Conservation (phyloP, 2,888 invertebrate species). For the Ophion slaviceki region DNA sequence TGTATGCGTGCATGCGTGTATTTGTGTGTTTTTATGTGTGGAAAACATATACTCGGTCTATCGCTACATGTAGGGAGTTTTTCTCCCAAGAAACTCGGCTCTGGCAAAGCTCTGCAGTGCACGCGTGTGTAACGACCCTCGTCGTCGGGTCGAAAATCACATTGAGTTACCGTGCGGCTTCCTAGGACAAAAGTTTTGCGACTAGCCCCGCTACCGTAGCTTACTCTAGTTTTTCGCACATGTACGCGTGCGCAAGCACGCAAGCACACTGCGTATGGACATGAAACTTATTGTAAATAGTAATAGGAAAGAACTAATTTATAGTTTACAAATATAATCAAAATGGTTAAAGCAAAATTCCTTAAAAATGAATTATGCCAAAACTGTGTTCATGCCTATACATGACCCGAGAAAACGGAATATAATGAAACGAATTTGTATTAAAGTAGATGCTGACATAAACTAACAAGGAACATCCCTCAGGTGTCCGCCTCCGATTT, state of each 20-base stretch:
- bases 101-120: conserved; percentile 36
- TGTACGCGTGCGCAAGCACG: neutral
- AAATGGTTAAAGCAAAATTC: too few species aligned
- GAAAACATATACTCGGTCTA: neutral
- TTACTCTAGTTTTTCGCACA: neutral
- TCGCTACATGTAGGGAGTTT: conserved; percentile 20
- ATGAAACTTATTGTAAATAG: too few species aligned
- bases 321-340: too few species aligned
- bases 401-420: too few species aligned
- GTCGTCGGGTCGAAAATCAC: conserved; percentile 72
- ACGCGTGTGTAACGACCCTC: conserved; percentile 64
- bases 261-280: neutral
- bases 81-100: conserved; percentile 55
- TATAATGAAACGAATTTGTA: too few species aligned
- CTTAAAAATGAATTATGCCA: too few species aligned
- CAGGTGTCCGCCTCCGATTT: too few species aligned
- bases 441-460: too few species aligned
- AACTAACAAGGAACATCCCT: too few species aligned
- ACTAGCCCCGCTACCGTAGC: conserved; percentile 41
- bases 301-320: too few species aligned
- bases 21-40: neutral
- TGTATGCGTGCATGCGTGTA: too few species aligned
- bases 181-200: conserved; percentile 70
- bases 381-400: too few species aligned
- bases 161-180: conserved; percentile 71